Percentiles rank a stretch among this genome's conserved stretches.
Evolutionary conservation across 2,888 invertebrate genomes (phyloP).

Genomic region (Trissonchulus sp.): DNA sequence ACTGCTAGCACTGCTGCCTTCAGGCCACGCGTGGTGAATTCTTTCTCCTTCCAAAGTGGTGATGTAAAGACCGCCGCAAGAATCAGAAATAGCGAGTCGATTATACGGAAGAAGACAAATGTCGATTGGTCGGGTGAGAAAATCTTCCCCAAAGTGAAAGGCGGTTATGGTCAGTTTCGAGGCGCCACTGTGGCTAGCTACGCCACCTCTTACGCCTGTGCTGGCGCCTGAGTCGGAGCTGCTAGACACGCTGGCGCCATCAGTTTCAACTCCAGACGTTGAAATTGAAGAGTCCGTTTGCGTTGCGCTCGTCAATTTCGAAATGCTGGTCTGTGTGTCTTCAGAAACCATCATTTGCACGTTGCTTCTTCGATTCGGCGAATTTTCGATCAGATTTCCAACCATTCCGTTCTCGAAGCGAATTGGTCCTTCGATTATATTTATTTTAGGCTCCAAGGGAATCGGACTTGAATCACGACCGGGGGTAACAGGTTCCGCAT

Average conservation of each 20-base stretch:
- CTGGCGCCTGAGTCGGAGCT: background rate
- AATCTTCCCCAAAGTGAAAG: slow-evolving; percentile 28
- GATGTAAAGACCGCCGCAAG: slow-evolving; percentile 29
- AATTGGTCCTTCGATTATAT: background rate
- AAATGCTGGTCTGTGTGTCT: slow-evolving; percentile 5
- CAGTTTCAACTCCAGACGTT: background rate
- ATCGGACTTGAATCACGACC: background rate
- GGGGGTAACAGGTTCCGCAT: background rate
- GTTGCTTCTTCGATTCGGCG: background rate
- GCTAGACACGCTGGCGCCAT: background rate
- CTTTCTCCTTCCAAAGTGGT: slow-evolving; percentile 21
- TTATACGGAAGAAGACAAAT: slow-evolving; percentile 15
- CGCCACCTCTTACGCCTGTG: too few relatives aligned
- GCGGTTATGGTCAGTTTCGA: slow-evolving; percentile 12
- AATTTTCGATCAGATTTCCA: background rate
- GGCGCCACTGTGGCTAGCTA: background rate
- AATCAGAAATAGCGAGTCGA: slow-evolving; percentile 27
- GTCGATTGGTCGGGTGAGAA: slow-evolving; percentile 30
- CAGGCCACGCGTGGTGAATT: background rate
- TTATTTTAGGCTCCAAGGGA: background rate
- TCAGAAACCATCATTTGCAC: slow-evolving; percentile 22
- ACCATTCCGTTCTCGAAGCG: background rate
- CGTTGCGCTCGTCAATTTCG: background rate
- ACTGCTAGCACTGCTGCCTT: slow-evolving; percentile 26
- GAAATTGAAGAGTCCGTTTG: slow-evolving; percentile 8